Evolutionary conservation across 37 sponge, comb jelly and placozoan genomes (phyloP).

Genomic region (Geodia barretti): DNA sequence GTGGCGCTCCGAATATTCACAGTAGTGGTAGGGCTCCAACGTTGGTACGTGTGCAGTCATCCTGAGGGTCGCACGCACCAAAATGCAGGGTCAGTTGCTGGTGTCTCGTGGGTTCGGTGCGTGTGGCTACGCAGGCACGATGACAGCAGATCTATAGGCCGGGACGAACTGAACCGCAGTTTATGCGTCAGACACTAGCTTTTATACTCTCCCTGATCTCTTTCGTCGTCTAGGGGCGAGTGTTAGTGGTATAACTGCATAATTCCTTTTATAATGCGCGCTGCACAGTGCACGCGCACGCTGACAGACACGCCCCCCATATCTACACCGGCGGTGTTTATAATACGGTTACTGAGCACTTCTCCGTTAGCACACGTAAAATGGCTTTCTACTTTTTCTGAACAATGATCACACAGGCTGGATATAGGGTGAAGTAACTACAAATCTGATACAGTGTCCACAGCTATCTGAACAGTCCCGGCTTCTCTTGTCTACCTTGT

Average conservation of each 20-base stretch:
- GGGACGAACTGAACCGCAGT: not conserved
- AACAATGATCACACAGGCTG: not conserved
- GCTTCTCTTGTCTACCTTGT: not conserved
- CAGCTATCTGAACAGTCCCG: not conserved
- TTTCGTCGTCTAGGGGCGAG: not conserved
- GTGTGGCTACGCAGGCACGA: no score
- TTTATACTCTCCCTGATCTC: not conserved
- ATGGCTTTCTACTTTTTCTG: not conserved
- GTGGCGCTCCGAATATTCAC: no score
- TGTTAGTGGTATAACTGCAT: not conserved
- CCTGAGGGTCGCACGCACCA: not conserved
- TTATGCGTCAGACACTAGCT: not conserved
- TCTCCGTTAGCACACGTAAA: not conserved
- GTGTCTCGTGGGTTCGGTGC: not conserved
- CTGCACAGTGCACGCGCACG: not conserved
- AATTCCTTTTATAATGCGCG: not conserved
- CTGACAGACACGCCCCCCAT: not conserved
- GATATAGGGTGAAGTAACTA: not conserved
- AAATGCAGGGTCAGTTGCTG: not conserved
- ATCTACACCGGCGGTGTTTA: no score
- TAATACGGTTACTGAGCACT: no score
- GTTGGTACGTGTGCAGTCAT: not conserved
- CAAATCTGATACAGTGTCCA: not conserved
- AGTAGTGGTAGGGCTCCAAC: not conserved
- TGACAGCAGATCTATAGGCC: not conserved